phyloP scores from a whole-genome alignment of 2,888 invertebrate genomes.

The Ophioninae sp. region DNA sequence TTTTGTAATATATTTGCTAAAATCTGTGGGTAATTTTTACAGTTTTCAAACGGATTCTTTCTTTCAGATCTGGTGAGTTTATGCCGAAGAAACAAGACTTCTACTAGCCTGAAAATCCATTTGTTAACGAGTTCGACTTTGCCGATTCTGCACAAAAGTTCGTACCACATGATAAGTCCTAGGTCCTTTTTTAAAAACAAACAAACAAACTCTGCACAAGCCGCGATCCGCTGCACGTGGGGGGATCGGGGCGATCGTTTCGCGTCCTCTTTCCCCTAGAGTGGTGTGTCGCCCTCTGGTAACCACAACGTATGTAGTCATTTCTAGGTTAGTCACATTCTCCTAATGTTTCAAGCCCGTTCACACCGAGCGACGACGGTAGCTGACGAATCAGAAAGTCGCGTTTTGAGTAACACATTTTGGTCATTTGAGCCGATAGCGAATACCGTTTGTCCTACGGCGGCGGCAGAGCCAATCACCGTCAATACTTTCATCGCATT shows the following conservation, averaged over 20 bases:
- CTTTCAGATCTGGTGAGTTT: too few relatives aligned
- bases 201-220: too few relatives aligned
- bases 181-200: too few relatives aligned
- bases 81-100: too few relatives aligned
- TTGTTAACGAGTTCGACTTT: neutral
- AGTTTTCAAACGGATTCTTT: too few relatives aligned
- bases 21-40: neutral
- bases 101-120: neutral
- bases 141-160: neutral
- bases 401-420: neutral
- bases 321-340: neutral
- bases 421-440: neutral
- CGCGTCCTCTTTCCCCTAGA: too few relatives aligned
- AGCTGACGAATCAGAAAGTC: neutral
- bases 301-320: neutral
- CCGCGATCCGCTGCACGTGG: too few relatives aligned
- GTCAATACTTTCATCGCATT: neutral
- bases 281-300: too few relatives aligned
- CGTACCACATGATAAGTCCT: too few relatives aligned
- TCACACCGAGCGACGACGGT: neutral
- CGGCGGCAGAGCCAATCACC: neutral
- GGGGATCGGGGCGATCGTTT: too few relatives aligned
- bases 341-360: neutral
- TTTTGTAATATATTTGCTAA: neutral
- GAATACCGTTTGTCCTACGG: neutral